Percentiles rank a stretch among this genome's conserved stretches.
Conservation (phyloP, 2,888 invertebrate genomes). For the Serrognathus titanus region DNA sequence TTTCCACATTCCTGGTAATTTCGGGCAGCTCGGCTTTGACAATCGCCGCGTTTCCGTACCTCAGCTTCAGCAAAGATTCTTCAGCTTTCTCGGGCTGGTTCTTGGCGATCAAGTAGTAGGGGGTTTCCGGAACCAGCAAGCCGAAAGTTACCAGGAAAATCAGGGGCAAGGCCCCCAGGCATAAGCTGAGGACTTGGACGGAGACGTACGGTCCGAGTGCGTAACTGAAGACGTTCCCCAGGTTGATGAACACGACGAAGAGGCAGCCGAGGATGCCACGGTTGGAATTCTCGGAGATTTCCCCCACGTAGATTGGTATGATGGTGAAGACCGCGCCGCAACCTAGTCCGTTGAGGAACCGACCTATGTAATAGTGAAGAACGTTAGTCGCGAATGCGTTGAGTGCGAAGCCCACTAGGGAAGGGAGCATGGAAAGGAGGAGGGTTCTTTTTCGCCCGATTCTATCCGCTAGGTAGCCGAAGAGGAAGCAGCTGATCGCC, state of each 20-base stretch:
- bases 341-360: conserved; percentile 18
- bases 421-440: conserved; percentile 62
- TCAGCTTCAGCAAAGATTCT: conserved; percentile 62
- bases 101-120: conserved; percentile 61
- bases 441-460: conserved; percentile 63
- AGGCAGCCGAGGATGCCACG: conserved; percentile 78
- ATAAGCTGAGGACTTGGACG: conserved; percentile 61
- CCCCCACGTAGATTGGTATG: conserved; percentile 81
- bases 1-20: conserved; percentile 43
- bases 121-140: conserved; percentile 76
- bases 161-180: conserved; percentile 55
- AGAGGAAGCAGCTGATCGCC: conserved; percentile 62
- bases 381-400: conserved; percentile 17
- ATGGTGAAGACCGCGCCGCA: conserved; percentile 67
- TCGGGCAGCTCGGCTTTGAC: conserved; percentile 59
- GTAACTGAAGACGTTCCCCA: conserved; percentile 67
- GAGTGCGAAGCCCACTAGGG: conserved; percentile 50
- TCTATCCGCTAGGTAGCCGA: conserved; percentile 61
- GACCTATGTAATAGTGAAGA: conserved; percentile 16
- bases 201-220: conserved; percentile 65
- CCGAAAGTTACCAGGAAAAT: conserved; percentile 56
- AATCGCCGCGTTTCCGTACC: conserved; percentile 57
- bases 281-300: conserved; percentile 74
- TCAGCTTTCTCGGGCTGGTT: conserved; percentile 60
- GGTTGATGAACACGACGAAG: conserved; percentile 59